Evolutionary conservation across 1,140 invertebrate species (phyloP).

Genomic region (Conus betulinus): DNA sequence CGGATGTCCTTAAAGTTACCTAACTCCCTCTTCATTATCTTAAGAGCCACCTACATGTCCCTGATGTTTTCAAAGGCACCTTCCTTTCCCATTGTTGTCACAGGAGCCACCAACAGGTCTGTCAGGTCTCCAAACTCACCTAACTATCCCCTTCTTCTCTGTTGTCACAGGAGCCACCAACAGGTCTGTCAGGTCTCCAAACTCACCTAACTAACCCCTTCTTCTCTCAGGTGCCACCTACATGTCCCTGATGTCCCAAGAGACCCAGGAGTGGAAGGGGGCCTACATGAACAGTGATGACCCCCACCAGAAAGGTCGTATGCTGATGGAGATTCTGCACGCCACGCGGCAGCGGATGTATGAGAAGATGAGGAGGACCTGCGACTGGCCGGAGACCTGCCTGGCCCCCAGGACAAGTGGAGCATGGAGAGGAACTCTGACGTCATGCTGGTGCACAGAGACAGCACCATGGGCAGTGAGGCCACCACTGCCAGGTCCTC

Average conservation of each 20-base stretch:
- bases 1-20: background rate
- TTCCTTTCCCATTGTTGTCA: no score
- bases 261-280: constrained; percentile 57
- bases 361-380: constrained; percentile 60
- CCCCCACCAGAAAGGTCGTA: constrained; percentile 52
- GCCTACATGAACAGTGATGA: constrained; percentile 56
- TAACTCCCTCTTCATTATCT: no score
- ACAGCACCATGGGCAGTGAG: background rate
- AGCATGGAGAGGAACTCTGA: background rate
- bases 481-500: background rate
- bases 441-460: background rate
- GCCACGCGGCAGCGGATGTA: constrained; percentile 56
- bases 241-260: constrained; percentile 17
- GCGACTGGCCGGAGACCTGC: constrained; percentile 26
- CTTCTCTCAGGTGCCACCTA: background rate
- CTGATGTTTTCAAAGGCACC: constrained; percentile 30
- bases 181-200: background rate
- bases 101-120: background rate
- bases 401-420: background rate
- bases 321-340: constrained; percentile 58
- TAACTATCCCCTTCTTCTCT: background rate
- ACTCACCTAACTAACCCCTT: background rate
- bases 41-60: background rate
- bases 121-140: background rate
- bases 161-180: background rate